Conservation (phyloP, 2,113 vertebrate genomes). For the Crotalus horridus region DNA sequence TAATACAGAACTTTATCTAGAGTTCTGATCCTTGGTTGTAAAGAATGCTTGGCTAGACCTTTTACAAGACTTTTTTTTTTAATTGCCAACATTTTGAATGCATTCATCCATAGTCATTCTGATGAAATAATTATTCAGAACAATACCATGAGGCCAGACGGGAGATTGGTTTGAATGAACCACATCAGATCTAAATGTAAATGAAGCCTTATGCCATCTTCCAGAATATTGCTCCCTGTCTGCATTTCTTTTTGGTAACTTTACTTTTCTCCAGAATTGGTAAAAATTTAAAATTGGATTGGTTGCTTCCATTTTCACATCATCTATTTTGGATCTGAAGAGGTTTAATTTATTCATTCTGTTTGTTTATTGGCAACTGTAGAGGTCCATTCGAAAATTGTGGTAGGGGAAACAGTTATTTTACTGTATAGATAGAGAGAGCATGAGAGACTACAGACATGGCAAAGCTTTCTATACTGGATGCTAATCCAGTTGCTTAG, state of each 20-base stretch:
- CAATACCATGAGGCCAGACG: constrained; percentile 13
- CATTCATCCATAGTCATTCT: constrained; percentile 28
- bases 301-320: constrained; percentile 48
- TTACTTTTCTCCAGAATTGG: constrained; percentile 46
- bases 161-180: constrained; percentile 11
- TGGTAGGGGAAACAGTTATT: constrained; percentile 38
- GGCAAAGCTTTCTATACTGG: neutral
- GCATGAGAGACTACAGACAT: neutral
- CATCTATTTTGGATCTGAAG: constrained; percentile 22
- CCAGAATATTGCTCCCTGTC: neutral
- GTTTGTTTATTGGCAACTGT: constrained; percentile 6
- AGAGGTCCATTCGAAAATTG: neutral
- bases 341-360: neutral
- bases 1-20: neutral
- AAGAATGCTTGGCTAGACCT: constrained; percentile 31
- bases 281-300: constrained; percentile 44
- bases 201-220: neutral
- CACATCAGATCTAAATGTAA: fast-evolving
- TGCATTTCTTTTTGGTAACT: neutral
- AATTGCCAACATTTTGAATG: constrained; percentile 33
- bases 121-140: constrained; percentile 52
- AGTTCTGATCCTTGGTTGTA: neutral
- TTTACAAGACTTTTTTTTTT: constrained; percentile 23
- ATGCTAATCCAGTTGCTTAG: neutral
- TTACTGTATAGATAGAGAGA: neutral